Conservation (phyloP, 2,797 vertebrate genomes). For the Loriculus beryllinus region DNA sequence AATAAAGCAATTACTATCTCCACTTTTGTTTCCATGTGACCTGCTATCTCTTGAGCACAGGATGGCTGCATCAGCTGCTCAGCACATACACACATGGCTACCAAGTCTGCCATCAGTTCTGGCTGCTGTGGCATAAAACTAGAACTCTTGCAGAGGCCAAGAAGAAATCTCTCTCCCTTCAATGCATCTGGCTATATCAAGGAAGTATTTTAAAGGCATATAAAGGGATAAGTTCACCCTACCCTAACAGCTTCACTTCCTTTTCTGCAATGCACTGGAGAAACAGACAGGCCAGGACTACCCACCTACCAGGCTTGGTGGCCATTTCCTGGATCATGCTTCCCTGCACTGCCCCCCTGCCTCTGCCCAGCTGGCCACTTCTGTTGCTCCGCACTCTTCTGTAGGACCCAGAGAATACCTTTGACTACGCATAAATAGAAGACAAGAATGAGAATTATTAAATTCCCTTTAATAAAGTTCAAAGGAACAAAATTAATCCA, state of each 20-base stretch:
- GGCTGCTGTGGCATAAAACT: neutral
- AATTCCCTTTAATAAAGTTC: neutral
- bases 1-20: neutral
- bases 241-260: neutral
- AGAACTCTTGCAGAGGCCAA: neutral
- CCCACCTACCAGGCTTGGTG: neutral
- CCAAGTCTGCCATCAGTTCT: neutral
- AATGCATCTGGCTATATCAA: neutral
- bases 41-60: neutral
- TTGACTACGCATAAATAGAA: neutral
- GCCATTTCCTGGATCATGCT: neutral
- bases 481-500: neutral
- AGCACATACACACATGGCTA: neutral
- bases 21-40: neutral
- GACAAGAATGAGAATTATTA: neutral
- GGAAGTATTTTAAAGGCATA: neutral
- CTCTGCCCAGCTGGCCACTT: neutral
- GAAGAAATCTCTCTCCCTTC: neutral
- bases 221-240: neutral
- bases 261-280: neutral
- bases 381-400: neutral
- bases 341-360: neutral
- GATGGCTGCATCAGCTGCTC: neutral
- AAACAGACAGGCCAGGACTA: neutral
- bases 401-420: neutral